These are phyloP conservation scores for Sipha maydis DNA, from an alignment of 2,888 invertebrate genomes.

Conservation along the genomic window DNA sequence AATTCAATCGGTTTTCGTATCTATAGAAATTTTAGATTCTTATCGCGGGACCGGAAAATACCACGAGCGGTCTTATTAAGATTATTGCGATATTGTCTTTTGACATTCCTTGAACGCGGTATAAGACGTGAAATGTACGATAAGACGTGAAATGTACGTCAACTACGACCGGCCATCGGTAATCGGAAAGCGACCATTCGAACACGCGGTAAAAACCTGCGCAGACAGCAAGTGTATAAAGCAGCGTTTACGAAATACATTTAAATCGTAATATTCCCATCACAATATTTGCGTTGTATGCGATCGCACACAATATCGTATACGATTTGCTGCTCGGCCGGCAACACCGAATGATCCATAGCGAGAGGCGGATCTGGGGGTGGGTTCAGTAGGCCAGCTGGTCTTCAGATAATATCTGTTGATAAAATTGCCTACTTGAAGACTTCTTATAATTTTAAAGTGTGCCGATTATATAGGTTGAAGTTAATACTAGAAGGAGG, in stretches of 20 bases:
- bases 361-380: too few species aligned
- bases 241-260: too few species aligned
- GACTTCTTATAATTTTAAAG: too few species aligned
- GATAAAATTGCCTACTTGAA: too few species aligned
- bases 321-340: not conserved
- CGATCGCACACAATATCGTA: not conserved
- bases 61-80: not conserved
- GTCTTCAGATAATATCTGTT: too few species aligned
- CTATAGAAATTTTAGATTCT: not conserved
- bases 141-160: not conserved
- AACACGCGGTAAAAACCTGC: too few species aligned
- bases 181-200: not conserved
- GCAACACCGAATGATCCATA: not conserved
- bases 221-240: too few species aligned
- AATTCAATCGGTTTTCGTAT: not conserved
- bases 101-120: constrained; percentile 6
- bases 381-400: too few species aligned
- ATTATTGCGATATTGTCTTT: not conserved
- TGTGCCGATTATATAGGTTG: too few species aligned
- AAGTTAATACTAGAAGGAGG: too few species aligned
- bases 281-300: not conserved
- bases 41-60: not conserved
- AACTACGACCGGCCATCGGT: not conserved
- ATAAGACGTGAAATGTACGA: not conserved
- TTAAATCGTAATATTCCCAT: too few species aligned